Percentiles rank a stretch among this genome's conserved stretches.
These are phyloP conservation scores for Haliclona indistincta DNA, from an alignment of 37 sponge, comb jelly and placozoan genomes.

Conservation along the genomic window DNA sequence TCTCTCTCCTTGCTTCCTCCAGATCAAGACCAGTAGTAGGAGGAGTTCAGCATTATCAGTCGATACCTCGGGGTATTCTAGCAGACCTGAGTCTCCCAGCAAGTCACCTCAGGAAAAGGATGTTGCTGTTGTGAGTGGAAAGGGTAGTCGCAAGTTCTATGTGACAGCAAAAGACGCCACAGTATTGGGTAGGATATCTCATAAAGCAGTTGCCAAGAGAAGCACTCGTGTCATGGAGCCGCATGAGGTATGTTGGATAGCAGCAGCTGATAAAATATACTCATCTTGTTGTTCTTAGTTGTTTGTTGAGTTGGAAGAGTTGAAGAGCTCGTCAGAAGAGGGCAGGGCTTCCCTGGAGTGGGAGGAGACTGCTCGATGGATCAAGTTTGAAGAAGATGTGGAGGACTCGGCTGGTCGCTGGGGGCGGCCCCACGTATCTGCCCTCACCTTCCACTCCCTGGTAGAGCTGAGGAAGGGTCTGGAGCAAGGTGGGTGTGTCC, in stretches of 20 bases:
- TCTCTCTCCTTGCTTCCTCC: too few species aligned
- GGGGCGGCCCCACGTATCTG: conserved; percentile 86
- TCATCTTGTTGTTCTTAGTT: conserved; percentile 24
- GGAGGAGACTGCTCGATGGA: conserved; percentile 95
- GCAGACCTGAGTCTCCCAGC: background rate
- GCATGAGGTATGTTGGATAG: conserved; percentile 30
- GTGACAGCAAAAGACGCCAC: conserved; percentile 37
- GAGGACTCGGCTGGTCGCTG: conserved; percentile 79
- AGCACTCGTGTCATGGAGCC: conserved; percentile 30
- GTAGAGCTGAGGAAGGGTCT: conserved; percentile 60
- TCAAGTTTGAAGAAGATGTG: conserved; percentile 94
- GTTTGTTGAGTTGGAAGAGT: conserved; percentile 72
- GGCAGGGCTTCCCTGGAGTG: conserved; percentile 61
- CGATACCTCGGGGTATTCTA: too few species aligned
- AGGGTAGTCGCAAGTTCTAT: background rate
- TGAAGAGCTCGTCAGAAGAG: background rate
- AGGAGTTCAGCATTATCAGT: too few species aligned
- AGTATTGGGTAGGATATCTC: conserved; percentile 44
- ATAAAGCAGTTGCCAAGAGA: conserved; percentile 8
- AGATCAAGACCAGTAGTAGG: too few species aligned
- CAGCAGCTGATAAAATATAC: background rate
- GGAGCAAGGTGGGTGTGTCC: conserved; percentile 52
- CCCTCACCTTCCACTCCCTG: conserved; percentile 74
- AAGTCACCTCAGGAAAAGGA: background rate
- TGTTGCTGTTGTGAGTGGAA: background rate